A percentile compares a stretch with the other conserved stretches of the same genome.
These are phyloP conservation scores for Camelus dromedarius DNA, from an alignment of 2,113 vertebrate genomes.

Conservation along the genomic window DNA sequence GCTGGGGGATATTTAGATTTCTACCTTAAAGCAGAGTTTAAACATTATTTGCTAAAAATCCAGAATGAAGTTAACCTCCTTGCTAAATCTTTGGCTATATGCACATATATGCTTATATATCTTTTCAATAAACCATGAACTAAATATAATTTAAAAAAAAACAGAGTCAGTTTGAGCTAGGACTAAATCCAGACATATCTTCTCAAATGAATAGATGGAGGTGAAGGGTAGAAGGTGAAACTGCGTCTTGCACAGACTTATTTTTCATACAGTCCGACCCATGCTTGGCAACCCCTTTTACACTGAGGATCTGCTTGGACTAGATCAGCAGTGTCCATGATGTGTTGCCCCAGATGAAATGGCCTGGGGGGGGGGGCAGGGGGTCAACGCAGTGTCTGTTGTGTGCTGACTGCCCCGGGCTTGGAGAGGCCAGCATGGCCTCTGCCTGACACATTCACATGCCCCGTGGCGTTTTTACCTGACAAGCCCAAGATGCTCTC, in stretches of 20 bases:
- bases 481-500: neutral
- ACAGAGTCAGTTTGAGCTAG: neutral
- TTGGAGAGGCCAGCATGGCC: neutral
- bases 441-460: accelerated
- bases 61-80: neutral
- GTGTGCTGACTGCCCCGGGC: neutral
- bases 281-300: neutral
- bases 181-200: neutral
- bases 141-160: neutral
- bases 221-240: neutral
- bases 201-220: neutral
- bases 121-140: neutral
- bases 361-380: neutral
- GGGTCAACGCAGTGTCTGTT: neutral
- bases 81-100: neutral
- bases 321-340: accelerated
- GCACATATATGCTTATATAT: neutral
- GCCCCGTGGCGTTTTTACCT: neutral
- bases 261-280: neutral
- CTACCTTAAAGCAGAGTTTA: neutral
- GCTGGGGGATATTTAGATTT: neutral
- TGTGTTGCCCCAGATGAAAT: neutral
- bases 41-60: neutral
- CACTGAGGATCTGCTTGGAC: accelerated
- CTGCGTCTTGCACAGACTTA: no score